Base-by-base conservation (phyloP, 2,113 vertebrate genomes). In the Nannobrachium achirus region DNA sequence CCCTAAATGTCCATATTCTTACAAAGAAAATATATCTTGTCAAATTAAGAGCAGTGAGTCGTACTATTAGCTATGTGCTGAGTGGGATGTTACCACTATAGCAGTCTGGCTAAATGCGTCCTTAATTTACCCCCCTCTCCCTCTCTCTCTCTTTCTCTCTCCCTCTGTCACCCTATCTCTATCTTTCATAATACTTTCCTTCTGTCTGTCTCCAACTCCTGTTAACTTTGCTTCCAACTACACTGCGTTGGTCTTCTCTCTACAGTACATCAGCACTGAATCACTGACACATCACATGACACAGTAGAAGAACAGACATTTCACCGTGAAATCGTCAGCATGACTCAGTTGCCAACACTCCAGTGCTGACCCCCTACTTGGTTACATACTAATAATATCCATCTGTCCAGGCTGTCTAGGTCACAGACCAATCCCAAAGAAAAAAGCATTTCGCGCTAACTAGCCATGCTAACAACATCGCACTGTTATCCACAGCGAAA, bases 221-320 rank as follows among this genome's bases (percentile, higher is more conserved):
- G 39, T n/a, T 49, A 18, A 33, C 13, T 33, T 38, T 14, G 11
- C 45, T 7, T 63, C 62, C 52, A 20, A 55, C 40, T 14, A 51
- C n/a, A 55, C 41, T 63, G 55, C 48, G 63, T 16, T 53, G 52
- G 65, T 68, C 11, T 50, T 48, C 15, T 53, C 25, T 51, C 5
- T 64, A 49, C 41, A 50, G 8, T 51, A 41, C 25, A 33, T 33
- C 25, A n/a, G 11, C 6, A 14, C 11, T 5, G 6, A 48, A 48
- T 48, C 18, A 50, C 11, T 14, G 18, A 46, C 3, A 45, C 48
- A 18, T 40, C 57, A 71, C n/a, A 53, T 58, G 38, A 55, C 45
- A 72, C 16, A n/a, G n/a, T n/a, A 58, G 25, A 61, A 56, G 10
- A 38, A 7, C 50, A 39, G 25, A 38, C 3, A 53, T 59, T 55